Percentiles rank a stretch among this genome's conserved stretches.
Evolutionary conservation across 2,797 vertebrate genomes (phyloP).

Genomic region (Botia almorhae): DNA sequence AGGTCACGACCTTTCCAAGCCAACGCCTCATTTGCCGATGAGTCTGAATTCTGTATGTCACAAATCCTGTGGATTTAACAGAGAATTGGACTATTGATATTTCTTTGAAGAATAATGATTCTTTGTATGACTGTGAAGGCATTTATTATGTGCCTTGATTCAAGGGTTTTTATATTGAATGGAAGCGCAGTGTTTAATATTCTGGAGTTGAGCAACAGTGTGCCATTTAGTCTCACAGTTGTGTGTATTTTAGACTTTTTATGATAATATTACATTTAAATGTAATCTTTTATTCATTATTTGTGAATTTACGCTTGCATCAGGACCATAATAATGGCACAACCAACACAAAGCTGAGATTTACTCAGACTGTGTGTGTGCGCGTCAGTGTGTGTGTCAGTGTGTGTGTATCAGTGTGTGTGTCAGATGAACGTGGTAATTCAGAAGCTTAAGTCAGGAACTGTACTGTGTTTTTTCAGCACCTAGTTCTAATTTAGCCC

Average conservation of each 20-base stretch:
- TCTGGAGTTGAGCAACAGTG: not conserved
- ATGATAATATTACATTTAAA: constrained; percentile 21
- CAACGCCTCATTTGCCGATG: constrained; percentile 50
- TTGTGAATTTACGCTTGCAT: constrained; percentile 12
- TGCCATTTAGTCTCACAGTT: not conserved
- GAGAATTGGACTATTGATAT: not conserved
- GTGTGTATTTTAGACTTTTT: constrained; percentile 1
- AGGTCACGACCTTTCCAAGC: constrained; percentile 49
- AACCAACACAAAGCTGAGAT: not conserved
- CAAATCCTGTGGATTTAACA: not conserved
- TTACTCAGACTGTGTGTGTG: constrained; percentile 19
- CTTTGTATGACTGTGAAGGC: not conserved
- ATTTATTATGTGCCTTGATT: not conserved
- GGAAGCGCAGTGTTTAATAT: not conserved
- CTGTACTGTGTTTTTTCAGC: not conserved
- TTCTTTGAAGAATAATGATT: not conserved
- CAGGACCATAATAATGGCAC: constrained; percentile 14
- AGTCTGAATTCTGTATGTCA: not conserved
- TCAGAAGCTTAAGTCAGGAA: constrained; percentile 21
- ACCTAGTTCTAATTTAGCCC: constrained; percentile 19
- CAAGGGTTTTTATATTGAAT: not conserved
- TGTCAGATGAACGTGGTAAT: not conserved
- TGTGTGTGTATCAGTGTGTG: not conserved
- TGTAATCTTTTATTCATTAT: constrained; percentile 38
- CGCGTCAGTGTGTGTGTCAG: not conserved